phyloP scores from a whole-genome alignment of 2,797 vertebrate species.

The Characodon lateralis region DNA sequence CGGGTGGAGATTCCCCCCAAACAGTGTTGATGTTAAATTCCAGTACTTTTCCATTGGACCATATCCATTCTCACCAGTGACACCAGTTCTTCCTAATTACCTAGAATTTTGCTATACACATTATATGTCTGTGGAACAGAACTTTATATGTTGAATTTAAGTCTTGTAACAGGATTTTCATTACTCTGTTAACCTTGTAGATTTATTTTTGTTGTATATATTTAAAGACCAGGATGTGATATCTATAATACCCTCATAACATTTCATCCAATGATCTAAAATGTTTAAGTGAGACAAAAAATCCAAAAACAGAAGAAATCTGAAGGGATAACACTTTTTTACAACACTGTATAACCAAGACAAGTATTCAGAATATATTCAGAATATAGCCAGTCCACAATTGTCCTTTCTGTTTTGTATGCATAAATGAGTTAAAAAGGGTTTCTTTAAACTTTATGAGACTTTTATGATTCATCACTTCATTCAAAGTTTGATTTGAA shows the following conservation, averaged over 20 bases:
- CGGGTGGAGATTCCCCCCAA: constrained; percentile 51
- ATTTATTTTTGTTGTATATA: constrained; percentile 12
- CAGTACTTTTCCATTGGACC: constrained; percentile 52
- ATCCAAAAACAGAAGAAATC: no score
- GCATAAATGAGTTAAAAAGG: constrained; percentile 15
- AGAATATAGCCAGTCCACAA: constrained; percentile 8
- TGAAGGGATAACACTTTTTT: no score
- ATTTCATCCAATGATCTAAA: no score
- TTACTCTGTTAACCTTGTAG: background rate
- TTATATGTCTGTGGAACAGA: constrained; percentile 1
- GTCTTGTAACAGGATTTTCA: constrained; percentile 6
- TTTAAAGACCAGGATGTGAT: constrained; percentile 18
- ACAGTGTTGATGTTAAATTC: constrained; percentile 43
- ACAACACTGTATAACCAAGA: no score
- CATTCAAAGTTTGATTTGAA: constrained; percentile 16
- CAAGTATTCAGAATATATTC: background rate
- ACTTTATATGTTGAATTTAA: constrained; percentile 1
- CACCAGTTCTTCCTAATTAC: background rate
- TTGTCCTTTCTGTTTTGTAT: constrained; percentile 14
- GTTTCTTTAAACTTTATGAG: no score
- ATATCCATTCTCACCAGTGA: constrained; percentile 9
- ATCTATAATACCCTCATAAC: background rate
- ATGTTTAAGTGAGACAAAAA: no score
- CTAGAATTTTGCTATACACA: background rate
- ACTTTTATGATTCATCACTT: background rate